These are phyloP conservation scores for Bothrops jararaca DNA, from an alignment of 2,113 vertebrate genomes.

Conservation along the genomic window DNA sequence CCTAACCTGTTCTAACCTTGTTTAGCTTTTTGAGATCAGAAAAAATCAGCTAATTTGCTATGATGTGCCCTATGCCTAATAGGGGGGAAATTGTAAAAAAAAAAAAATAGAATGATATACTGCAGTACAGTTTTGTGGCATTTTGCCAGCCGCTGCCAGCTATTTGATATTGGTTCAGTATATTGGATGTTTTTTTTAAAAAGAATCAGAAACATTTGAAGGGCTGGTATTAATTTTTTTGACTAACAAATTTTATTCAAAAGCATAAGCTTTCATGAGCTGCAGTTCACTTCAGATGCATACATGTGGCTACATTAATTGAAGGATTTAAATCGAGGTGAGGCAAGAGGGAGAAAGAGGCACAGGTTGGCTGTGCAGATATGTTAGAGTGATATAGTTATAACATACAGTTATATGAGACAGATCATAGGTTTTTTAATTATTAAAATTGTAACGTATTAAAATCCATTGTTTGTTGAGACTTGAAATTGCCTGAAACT, in stretches of 20 bases:
- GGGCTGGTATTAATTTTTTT: not conserved
- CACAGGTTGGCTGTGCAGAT: not conserved
- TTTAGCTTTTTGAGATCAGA: not conserved
- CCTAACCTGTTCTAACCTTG: not conserved
- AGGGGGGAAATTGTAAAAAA: not conserved
- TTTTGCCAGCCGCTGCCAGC: not conserved
- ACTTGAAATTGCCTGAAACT: not conserved
- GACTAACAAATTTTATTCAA: not conserved
- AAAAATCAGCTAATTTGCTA: not conserved
- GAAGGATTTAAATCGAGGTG: not conserved
- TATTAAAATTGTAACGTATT: not conserved
- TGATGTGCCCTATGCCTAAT: not conserved
- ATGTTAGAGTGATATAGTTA: not conserved
- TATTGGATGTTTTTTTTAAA: not conserved
- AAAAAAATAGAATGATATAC: not conserved
- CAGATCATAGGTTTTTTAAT: not conserved
- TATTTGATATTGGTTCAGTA: not conserved
- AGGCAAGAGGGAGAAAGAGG: not conserved
- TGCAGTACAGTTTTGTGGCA: not conserved
- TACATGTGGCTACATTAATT: not conserved
- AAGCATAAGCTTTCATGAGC: not conserved
- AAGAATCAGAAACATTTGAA: not conserved
- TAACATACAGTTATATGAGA: not conserved
- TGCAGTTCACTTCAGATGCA: not conserved
- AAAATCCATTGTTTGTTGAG: not conserved